Conservation (phyloP, 2,888 invertebrate genomes). For the Allolobophora icterica region DNA sequence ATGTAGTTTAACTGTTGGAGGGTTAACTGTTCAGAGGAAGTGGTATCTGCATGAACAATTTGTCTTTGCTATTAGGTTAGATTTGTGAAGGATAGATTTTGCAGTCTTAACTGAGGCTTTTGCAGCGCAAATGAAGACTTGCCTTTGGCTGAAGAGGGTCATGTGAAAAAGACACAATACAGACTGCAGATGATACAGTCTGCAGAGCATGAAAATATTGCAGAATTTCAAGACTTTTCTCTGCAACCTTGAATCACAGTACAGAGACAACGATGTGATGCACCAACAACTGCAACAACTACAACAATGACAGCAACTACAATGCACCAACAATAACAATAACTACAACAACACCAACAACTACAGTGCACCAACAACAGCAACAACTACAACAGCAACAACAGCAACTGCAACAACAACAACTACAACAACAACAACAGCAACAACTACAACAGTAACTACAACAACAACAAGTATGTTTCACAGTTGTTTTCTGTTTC, state of each 20-base stretch:
- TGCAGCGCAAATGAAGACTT: too few species aligned
- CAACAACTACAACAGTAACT: neutral
- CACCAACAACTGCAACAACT: too few species aligned
- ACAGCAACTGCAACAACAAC: too few species aligned
- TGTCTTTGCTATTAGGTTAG: neutral
- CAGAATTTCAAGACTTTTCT: neutral
- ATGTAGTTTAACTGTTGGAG: too few species aligned
- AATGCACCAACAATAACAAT: too few species aligned
- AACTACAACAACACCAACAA: neutral
- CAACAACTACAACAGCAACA: too few species aligned
- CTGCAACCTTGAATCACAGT: too few species aligned
- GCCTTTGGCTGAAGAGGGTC: neutral
- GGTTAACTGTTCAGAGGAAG: too few species aligned
- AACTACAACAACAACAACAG: neutral
- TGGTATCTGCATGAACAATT: neutral
- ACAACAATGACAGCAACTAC: too few species aligned
- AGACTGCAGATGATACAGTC: neutral
- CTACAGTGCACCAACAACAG: too few species aligned
- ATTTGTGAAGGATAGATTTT: neutral
- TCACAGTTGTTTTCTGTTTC: neutral
- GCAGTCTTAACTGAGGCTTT: neutral
- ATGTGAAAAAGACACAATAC: neutral
- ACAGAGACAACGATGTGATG: neutral
- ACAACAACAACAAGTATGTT: neutral
- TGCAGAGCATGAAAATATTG: neutral